Evolutionary conservation across 1,140 invertebrate species (phyloP), one percentile per base, ranked within the genome.

Genomic region (Archegozetes longisetosus): DNA sequence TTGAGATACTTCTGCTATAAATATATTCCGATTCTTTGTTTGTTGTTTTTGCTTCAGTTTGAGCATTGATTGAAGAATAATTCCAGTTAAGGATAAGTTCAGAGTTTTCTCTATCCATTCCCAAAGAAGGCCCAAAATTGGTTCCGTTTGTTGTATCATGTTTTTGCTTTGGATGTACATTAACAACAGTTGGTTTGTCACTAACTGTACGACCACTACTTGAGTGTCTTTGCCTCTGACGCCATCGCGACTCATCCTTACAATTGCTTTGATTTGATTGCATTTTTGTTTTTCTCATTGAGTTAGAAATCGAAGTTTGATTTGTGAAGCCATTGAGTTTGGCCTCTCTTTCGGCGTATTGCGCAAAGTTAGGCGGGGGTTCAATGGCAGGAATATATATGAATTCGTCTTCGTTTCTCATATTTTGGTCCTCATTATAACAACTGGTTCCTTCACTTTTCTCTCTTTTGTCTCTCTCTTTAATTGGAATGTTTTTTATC

Each of bases 341-440:
- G 12, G 12, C 17, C 20, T 54, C 24, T 22, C 32, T 54, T 53
- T 48, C 2, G 22, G 53, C 40, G 17, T 55, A 24, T 57, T 59
- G 0, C 55, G 52, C 17, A 22, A 66, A 66, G 9, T 58, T 59
- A 3, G 58, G n/a, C 0, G 63, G 63, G 3, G 63, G 63, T 4
- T 60, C 49, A 20, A 66, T 64, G 1, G 65, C 61, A 0, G 65
- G 65, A 9, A 66, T 60, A 28, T 66, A 64, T 13, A 66, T 66
- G 24, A 66, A 62, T 17, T 64, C 63, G 50, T 66, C 65, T 61
- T 66, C 65, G 17, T 58, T 66, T 17, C 52, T 26, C 12, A 54
- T 46, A 54, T 60, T 53, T 24, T 60, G 51, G 26, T 55, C 58
- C 28, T 49, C 28, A 3, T 17, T 29, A 51, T 26, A 57, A 22